These are phyloP conservation scores for Subanguina moxae DNA, from an alignment of 1,140 invertebrate genomes.

Conservation along the genomic window DNA sequence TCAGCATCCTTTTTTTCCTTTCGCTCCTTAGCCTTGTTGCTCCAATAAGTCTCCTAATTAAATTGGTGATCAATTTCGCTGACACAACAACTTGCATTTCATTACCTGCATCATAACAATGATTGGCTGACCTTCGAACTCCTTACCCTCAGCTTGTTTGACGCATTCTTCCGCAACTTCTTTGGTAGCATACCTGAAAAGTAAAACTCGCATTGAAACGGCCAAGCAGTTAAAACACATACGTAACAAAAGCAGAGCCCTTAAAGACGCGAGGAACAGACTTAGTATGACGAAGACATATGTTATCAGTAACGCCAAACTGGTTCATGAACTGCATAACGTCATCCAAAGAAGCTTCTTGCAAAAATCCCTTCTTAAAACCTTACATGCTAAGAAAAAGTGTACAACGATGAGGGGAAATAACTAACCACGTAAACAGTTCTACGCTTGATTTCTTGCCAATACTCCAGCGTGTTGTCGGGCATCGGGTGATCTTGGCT, in stretches of 20 bases:
- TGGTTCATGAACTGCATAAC: constrained; percentile 72
- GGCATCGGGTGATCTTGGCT: constrained; percentile 74
- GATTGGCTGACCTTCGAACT: constrained; percentile 69
- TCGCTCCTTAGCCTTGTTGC: constrained; percentile 68
- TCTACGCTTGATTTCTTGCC: constrained; percentile 71
- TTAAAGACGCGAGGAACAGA: constrained; percentile 66
- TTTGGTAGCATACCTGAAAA: constrained; percentile 65
- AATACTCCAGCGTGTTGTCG: constrained; percentile 75
- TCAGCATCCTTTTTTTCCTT: constrained; percentile 58
- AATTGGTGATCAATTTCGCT: too few species aligned
- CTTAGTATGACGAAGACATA: constrained; percentile 61
- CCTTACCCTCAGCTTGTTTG: constrained; percentile 68
- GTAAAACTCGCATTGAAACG: too few species aligned
- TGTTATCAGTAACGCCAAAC: constrained; percentile 72
- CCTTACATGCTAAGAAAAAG: not conserved
- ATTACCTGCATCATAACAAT: constrained; percentile 44
- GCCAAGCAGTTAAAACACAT: constrained; percentile 56
- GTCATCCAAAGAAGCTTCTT: constrained; percentile 68
- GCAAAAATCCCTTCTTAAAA: constrained; percentile 75
- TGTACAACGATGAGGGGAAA: not conserved
- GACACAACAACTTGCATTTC: too few species aligned
- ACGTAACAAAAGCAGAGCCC: constrained; percentile 82
- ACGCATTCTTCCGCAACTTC: constrained; percentile 70
- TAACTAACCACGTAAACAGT: constrained; percentile 70
- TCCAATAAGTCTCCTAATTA: constrained; percentile 69